Base-by-base conservation (phyloP, 1,140 invertebrate species). In the Ooceraea biroi region DNA sequence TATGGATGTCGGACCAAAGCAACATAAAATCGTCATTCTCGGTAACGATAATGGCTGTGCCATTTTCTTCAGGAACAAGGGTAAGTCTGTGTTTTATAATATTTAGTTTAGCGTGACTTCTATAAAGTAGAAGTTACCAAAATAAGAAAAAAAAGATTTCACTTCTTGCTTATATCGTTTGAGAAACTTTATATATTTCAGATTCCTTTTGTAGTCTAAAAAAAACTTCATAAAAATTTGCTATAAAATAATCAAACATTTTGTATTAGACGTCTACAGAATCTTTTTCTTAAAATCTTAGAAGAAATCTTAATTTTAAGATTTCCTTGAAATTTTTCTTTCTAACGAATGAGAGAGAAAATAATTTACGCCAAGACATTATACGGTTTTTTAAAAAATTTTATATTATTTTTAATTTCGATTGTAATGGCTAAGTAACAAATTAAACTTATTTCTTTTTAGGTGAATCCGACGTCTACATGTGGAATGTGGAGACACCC, bases 391-490 rank as follows among this genome's bases (percentile, higher is more conserved):
- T 7, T 0, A 50, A 74, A 48, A 8, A 19, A 30, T 1, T 73
- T 61, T 65, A 25, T 10, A 10, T 14, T 17, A 68, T n/a, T 30
- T 74, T 22, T 0, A n/a, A 11, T 7, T 58, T 73, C 58, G 3
- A 44, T 14, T 48, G 27, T n/a, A 41, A 7, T 8, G 10, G 44
- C 10, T 30, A 27, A 61, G 14, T 22, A 36, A 69, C 22, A 55
- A 41, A 1, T 44, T 36, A 63, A 0, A 3, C 11, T n/a, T 22
- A 4, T 4, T 41, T 3, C n/a, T 66, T 78, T 73, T 63, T 4
- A 92, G 95, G 95, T n/a, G 93, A 96, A 76, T 94, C 95, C 1
- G 95, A 96, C 76, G 94, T 96, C 41, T 96, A 95, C 84, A 93
- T 95, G 89, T 96, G 96, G 96, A 95, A 96, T 86, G 94, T 94